Evolutionary conservation across 2,113 vertebrate species (phyloP).

Genomic region (Cairina moschata): DNA sequence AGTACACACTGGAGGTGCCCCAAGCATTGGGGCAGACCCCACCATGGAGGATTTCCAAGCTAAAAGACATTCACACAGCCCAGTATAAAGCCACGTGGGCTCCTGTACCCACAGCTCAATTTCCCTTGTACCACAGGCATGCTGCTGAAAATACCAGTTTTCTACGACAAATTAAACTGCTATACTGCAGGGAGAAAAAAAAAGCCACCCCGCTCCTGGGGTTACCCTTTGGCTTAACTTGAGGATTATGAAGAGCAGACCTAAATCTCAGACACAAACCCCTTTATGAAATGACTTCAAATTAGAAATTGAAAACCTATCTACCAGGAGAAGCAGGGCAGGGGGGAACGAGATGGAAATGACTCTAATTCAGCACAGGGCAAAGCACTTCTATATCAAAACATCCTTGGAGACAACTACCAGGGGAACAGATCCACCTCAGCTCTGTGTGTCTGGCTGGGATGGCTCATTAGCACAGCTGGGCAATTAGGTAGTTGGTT

Average conservation of each 20-base stretch:
- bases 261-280: background rate
- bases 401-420: background rate
- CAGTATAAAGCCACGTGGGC: background rate
- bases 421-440: background rate
- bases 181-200: background rate
- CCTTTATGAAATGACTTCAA: background rate
- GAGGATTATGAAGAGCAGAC: background rate
- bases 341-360: background rate
- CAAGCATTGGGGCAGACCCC: background rate
- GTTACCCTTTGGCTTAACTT: background rate
- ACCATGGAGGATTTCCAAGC: background rate
- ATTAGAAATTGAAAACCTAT: background rate
- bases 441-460: background rate
- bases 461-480: slow-evolving; percentile 9
- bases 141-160: background rate
- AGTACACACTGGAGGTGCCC: rapidly evolving
- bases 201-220: rapidly evolving
- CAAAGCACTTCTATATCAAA: background rate
- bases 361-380: background rate
- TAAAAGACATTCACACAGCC: background rate
- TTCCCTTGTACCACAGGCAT: background rate
- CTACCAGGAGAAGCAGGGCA: background rate
- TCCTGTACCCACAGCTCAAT: background rate
- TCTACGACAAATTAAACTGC: background rate
- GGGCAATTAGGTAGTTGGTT: background rate